Conservation (phyloP, 1,140 invertebrate genomes). For the Heliconius congener region DNA sequence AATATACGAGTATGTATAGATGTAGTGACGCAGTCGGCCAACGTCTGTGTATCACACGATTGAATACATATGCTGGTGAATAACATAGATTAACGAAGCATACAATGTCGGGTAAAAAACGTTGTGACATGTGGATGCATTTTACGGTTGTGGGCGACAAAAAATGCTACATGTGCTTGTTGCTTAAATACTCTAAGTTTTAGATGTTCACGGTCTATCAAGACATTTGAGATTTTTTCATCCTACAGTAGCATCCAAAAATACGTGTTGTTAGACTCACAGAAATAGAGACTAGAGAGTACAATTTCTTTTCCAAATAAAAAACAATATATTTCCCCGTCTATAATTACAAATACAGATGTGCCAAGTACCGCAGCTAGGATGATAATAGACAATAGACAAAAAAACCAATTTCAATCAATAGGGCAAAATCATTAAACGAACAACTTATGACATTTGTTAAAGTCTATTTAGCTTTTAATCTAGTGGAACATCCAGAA, state of each 20-base stretch:
- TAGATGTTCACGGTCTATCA: no score
- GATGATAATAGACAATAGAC: no score
- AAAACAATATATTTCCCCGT: no score
- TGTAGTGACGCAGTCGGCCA: no score
- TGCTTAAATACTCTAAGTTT: background rate
- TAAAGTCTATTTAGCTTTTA: background rate
- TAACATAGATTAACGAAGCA: no score
- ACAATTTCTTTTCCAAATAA: background rate
- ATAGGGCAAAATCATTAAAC: background rate
- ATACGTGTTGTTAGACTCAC: no score
- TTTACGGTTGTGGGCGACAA: background rate
- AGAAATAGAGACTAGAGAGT: no score
- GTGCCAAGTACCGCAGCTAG: background rate
- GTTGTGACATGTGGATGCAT: background rate
- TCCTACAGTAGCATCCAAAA: no score
- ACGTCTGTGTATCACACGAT: no score
- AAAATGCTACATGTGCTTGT: background rate
- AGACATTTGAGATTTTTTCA: no score
- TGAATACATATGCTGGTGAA: no score
- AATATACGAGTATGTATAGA: no score
- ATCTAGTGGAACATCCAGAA: background rate
- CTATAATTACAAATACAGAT: background rate
- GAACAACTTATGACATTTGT: background rate
- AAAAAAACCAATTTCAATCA: background rate
- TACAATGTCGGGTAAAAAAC: background rate